Evolutionary conservation across 2,113 vertebrate genomes (phyloP), one percentile per base, ranked within the genome.

Genomic region (Triplophysa tibetana): DNA sequence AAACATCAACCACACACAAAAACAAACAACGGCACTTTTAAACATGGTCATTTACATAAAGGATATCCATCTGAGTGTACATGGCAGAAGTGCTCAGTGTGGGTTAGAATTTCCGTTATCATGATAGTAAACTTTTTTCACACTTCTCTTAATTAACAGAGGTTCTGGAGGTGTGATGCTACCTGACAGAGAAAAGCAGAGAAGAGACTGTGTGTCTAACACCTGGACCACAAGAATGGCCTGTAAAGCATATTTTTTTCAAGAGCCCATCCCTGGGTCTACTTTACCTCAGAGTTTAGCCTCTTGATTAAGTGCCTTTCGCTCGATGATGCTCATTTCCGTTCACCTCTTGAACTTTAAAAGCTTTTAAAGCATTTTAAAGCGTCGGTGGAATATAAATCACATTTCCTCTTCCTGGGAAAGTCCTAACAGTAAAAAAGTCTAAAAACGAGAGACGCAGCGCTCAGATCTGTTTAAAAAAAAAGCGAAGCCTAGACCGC

Each of bases 91-190:
- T 50, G 66, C 16, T 1, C 0, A 12, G 21, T 9, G 21, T n/a
- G 14, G 48, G 23, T 29, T 24, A 72, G 69, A 56, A 56, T 72
- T 58, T 72, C 26, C 29, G 21, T 56, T n/a, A 45, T 19, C 26
- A 4, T 45, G 7, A 73, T 60, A 23, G 54, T 3, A 1, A 54
- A 16, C 33, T 12, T 29, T 21, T 24, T 12, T 72, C 50, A 38
- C 26, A 38, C 69, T 21, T 72, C 17, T 61, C n/a, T 41, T 60
- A 12, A 73, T 73, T 73, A 73, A 13, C 26, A 56, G 33, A 6
- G 16, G n/a, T 21, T 8, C 29, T 23, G 19, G 14, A 62, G 33
- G 72, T 75, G 58, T 24, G 58, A 75, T 58, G 21, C 8, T 72
- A 4, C 72, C 38, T 45, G 12, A 48, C 21, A 45, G 16, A 45